A percentile compares a stretch with the other conserved stretches of the same genome.
Evolutionary conservation across 2,888 invertebrate genomes (phyloP).

Genomic region (Drosophila greeni): DNA sequence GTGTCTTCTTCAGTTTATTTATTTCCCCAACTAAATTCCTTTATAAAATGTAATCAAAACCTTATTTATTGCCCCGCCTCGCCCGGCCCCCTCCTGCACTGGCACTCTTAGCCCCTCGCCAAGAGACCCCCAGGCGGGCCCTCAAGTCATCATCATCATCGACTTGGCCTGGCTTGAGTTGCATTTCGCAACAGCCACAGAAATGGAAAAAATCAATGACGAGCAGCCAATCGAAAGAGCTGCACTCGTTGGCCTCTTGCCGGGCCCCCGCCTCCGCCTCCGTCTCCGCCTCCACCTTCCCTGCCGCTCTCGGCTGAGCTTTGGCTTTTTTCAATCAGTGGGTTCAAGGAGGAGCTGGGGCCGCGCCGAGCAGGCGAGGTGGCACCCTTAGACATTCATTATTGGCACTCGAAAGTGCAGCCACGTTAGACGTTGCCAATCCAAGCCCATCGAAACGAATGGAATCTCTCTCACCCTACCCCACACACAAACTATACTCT

Average conservation of each 20-base stretch:
- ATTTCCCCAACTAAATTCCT: conserved; percentile 71
- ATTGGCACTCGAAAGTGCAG: conserved; percentile 70
- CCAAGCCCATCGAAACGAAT: conserved; percentile 22
- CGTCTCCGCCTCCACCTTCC: not conserved
- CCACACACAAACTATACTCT: conserved; percentile 3
- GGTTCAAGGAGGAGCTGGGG: conserved; percentile 49
- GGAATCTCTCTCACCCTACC: conserved; percentile 3
- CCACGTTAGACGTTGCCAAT: conserved; percentile 46
- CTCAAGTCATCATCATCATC: conserved; percentile 59
- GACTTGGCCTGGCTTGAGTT: conserved; percentile 59
- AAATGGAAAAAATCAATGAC: conserved; percentile 67
- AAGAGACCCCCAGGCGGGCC: conserved; percentile 27
- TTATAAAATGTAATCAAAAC: conserved; percentile 76
- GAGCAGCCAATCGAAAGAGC: conserved; percentile 50
- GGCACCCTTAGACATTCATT: conserved; percentile 68
- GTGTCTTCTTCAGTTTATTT: conserved; percentile 74
- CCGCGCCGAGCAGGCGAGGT: conserved; percentile 10
- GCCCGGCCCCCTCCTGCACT: not conserved
- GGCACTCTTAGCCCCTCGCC: conserved; percentile 11
- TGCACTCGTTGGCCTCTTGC: conserved; percentile 50
- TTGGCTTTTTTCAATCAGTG: conserved; percentile 60
- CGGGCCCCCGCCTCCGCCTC: conserved; percentile 1
- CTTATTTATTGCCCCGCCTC: conserved; percentile 69
- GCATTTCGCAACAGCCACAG: conserved; percentile 58
- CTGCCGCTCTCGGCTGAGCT: conserved; percentile 18